Percentiles rank a stretch among this genome's conserved stretches.
Conservation (phyloP, 2,113 vertebrate species). For the Coturnix japonica region DNA sequence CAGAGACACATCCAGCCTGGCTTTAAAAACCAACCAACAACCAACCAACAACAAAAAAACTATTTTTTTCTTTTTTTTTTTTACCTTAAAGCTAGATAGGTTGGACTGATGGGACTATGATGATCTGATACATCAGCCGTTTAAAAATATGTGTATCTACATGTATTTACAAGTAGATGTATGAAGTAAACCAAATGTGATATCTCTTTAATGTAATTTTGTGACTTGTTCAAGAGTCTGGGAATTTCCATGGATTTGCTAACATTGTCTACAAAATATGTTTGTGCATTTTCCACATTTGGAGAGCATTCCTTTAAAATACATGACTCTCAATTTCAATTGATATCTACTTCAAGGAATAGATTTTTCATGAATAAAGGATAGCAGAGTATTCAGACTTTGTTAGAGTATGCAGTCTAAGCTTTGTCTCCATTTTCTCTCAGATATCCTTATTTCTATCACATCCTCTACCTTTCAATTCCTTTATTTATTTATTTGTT, state of each 20-base stretch:
- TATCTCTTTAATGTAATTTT: not conserved
- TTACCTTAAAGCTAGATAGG: not conserved
- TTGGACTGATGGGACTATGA: not conserved
- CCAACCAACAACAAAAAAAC: too few relatives aligned
- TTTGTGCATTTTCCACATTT: not conserved
- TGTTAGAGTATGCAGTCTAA: not conserved
- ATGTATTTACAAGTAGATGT: not conserved
- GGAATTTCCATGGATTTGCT: not conserved
- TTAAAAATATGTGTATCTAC: not conserved
- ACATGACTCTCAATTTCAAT: not conserved
- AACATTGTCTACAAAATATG: not conserved
- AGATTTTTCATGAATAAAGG: not conserved
- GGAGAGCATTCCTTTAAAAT: not conserved
- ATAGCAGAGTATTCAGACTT: too few relatives aligned
- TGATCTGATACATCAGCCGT: not conserved
- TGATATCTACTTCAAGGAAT: not conserved
- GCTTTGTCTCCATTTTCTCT: not conserved
- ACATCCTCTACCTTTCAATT: accelerated
- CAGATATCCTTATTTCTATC: not conserved
- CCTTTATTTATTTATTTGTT: not conserved
- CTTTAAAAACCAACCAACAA: too few relatives aligned
- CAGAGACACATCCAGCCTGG: too few relatives aligned
- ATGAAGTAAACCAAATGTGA: not conserved
- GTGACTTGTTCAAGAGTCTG: not conserved
- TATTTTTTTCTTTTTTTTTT: too few relatives aligned